Evolutionary conservation across 2,888 invertebrate genomes (phyloP).

Genomic region (Serripes groenlandicus): DNA sequence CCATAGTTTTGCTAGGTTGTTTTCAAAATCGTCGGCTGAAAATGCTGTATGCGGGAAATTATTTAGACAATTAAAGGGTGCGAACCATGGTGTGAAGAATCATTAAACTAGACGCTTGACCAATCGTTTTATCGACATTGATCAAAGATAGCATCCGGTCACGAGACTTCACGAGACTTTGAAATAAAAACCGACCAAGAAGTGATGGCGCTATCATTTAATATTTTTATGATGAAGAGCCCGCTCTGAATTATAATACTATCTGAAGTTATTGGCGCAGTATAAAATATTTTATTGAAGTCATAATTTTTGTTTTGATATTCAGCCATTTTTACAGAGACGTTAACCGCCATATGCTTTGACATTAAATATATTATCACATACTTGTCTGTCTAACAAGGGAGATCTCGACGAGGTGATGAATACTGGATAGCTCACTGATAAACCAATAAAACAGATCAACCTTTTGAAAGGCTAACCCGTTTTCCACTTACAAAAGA

Average conservation of each 20-base stretch:
- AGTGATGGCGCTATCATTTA: background rate
- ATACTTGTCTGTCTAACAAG: conserved; percentile 38
- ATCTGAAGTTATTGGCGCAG: conserved; percentile 15
- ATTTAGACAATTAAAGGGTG: conserved; percentile 15
- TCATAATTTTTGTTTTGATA: conserved; percentile 23
- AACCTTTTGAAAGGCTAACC: no score
- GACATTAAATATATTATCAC: conserved; percentile 43
- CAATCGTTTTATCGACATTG: conserved; percentile 25
- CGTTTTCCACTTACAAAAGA: no score
- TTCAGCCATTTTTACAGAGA: conserved; percentile 25
- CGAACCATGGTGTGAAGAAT: conserved; percentile 23
- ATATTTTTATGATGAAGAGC: conserved; percentile 11
- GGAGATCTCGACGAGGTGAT: background rate
- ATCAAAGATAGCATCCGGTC: conserved; percentile 8
- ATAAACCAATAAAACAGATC: conserved; percentile 12
- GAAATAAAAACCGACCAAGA: no score
- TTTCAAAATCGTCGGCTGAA: no score
- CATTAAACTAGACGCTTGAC: conserved; percentile 39
- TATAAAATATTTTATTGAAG: conserved; percentile 42
- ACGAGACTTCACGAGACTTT: background rate
- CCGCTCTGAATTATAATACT: conserved; percentile 15
- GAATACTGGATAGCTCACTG: background rate
- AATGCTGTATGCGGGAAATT: background rate
- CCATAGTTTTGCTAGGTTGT: no score
- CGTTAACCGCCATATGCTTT: conserved; percentile 32